Percentiles rank a stretch among this genome's conserved stretches.
These are phyloP conservation scores for Parelbella ahira DNA, from an alignment of 2,888 invertebrate species.

Conservation along the genomic window DNA sequence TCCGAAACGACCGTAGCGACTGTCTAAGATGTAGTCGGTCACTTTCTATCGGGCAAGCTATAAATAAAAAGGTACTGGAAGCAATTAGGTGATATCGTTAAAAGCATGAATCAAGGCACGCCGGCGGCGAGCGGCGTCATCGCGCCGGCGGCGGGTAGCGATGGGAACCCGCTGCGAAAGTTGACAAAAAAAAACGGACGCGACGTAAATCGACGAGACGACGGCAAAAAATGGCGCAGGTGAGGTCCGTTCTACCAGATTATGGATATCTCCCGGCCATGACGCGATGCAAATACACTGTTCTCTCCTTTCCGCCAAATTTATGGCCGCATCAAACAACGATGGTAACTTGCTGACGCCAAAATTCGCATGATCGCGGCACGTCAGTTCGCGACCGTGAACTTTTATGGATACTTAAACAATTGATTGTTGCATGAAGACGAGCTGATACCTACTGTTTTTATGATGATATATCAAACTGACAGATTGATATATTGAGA, in stretches of 20 bases:
- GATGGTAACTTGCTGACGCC: slow-evolving; percentile 15
- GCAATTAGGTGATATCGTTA: slow-evolving; percentile 32
- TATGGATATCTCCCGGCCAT: slow-evolving; percentile 27
- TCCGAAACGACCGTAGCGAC: no score
- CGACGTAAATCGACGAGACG: slow-evolving; percentile 45
- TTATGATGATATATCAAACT: no score
- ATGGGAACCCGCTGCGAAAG: slow-evolving; percentile 58
- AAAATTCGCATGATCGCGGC: slow-evolving; percentile 8
- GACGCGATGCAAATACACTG: slow-evolving; percentile 29
- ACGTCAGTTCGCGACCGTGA: slow-evolving; percentile 6
- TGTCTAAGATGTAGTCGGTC: slow-evolving; percentile 3
- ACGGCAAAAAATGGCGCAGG: slow-evolving; percentile 49
- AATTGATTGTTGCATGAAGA: no score
- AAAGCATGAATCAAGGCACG: slow-evolving; percentile 48
- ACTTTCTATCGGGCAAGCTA: slow-evolving; percentile 21
- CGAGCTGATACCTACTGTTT: no score
- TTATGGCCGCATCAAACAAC: slow-evolving; percentile 16
- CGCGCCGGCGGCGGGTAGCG: slow-evolving; percentile 27
- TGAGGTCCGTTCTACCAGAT: slow-evolving; percentile 42
- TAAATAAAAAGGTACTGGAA: slow-evolving; percentile 25
- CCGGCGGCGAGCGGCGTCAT: slow-evolving; percentile 36
- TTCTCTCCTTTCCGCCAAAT: slow-evolving; percentile 26
- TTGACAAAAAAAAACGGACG: slow-evolving; percentile 66
- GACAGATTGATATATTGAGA: no score
- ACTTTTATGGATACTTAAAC: slow-evolving; percentile 13